phyloP scores from a whole-genome alignment of 2,797 vertebrate species.

The Coracias cyanogaster region DNA sequence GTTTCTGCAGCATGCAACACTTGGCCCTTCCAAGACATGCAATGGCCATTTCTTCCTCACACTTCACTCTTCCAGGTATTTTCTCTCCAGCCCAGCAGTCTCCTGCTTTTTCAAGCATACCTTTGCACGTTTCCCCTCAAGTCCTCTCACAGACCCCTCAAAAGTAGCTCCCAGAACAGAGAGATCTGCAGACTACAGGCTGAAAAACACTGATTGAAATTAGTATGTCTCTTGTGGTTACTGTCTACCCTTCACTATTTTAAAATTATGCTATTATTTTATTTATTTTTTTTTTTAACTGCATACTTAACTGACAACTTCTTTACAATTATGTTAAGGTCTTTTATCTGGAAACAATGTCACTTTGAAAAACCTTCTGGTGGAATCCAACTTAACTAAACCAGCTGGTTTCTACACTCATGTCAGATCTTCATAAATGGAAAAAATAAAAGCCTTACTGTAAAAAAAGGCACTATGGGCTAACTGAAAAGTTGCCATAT shows the following conservation, averaged over 20 bases:
- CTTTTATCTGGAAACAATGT: neutral
- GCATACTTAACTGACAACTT: neutral
- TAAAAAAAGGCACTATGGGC: neutral
- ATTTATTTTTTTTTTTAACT: neutral
- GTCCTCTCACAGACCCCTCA: neutral
- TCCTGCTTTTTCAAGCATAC: neutral
- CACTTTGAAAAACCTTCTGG: neutral
- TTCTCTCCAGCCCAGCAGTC: neutral
- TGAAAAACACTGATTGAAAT: neutral
- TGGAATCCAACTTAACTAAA: neutral
- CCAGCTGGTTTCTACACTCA: neutral
- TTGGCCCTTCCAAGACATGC: neutral
- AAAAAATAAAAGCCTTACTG: neutral
- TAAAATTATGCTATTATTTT: neutral
- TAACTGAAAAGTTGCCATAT: neutral
- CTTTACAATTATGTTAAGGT: neutral
- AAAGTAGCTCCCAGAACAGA: neutral
- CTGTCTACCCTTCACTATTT: neutral
- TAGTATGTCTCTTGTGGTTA: neutral
- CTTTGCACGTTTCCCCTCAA: accelerated
- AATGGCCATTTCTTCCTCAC: accelerated
- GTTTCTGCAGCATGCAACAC: neutral
- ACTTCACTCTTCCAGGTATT: neutral
- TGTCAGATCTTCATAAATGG: neutral
- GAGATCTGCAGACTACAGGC: neutral